Evolutionary conservation across 2,888 invertebrate genomes (phyloP), one percentile per base, ranked within the genome.

Genomic region (Cephonodes hylas): DNA sequence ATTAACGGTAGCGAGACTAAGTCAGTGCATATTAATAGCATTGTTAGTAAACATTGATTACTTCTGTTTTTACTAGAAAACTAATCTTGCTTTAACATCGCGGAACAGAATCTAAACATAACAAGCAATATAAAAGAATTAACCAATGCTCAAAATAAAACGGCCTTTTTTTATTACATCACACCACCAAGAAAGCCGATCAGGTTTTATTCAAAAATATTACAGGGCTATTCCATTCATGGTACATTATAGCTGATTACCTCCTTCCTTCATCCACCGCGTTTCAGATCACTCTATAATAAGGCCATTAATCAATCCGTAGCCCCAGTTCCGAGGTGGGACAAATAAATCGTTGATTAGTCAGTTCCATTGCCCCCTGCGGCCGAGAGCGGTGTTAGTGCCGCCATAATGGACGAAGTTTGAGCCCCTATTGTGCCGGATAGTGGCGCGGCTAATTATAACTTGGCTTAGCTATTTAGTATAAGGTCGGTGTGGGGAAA

Each of bases 331-430:
- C 3, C 4, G 38, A n/a, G n/a, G n/a, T n/a, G n/a, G n/a, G n/a
- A 18, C 15, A 15, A 27, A 53, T 53, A 53, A 53, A 53, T 53
- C 53, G 27, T 31, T 53, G 53, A 53, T 53, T 53, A 31, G 53
- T 27, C 27, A 31, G 31, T 48, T 48, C 31, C 18, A 31, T 53
- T 27, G n/a, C 22, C 53, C 31, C 8, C 18, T 31, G 53, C 31
- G 53, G 18, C 20, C 45, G 7, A 23, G 10, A 15, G n/a, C 5
- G 15, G 8, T 25, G 27, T 53, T 53, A 10, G 53, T 10, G 53
- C 27, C 27, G 3, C 15, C 15, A 18, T 53, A 53, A 53, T 53
- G 53, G 53, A 4, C 27, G 8, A 53, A 53, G 27, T 53, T 53
- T 27, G 1, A 18, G 13, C 45, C 8, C 53, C 31, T 10, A 46